Conservation (phyloP, 53 echinoderm and acorn worm species). For the Zoroaster sp. region DNA sequence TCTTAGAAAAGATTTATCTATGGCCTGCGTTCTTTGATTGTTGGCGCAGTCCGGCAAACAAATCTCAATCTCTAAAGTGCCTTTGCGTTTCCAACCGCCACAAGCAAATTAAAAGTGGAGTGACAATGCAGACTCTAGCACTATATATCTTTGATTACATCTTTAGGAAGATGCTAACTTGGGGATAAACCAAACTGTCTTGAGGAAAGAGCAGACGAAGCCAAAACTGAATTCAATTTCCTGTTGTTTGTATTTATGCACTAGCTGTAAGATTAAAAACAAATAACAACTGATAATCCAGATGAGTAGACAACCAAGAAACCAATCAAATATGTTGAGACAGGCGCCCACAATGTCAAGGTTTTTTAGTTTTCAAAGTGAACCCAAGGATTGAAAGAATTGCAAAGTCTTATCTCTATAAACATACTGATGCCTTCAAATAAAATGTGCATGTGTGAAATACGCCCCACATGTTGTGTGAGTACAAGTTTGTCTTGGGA, state of each 20-base stretch:
- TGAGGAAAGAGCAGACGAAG: neutral
- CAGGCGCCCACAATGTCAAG: too few relatives aligned
- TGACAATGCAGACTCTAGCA: neutral
- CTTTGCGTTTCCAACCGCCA: neutral
- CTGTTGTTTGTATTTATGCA: neutral
- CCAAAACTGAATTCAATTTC: neutral
- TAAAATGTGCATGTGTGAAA: too few relatives aligned
- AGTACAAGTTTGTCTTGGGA: too few relatives aligned
- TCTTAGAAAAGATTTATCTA: neutral
- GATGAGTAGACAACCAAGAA: too few relatives aligned
- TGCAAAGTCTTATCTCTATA: too few relatives aligned
- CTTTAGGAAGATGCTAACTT: neutral
- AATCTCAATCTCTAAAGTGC: constrained; percentile 14
- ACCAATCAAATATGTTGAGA: too few relatives aligned
- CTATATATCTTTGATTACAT: neutral
- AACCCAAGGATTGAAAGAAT: too few relatives aligned
- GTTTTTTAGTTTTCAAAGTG: too few relatives aligned
- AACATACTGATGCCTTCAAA: too few relatives aligned
- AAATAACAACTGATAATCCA: neutral
- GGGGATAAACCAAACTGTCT: neutral
- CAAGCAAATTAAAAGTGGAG: constrained; percentile 3
- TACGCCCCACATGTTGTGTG: too few relatives aligned
- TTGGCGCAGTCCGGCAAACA: constrained; percentile 4
- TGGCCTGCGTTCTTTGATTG: neutral
- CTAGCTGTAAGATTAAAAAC: neutral